phyloP scores from a whole-genome alignment of 2,888 invertebrate genomes.

The Acrobasis repandana region DNA sequence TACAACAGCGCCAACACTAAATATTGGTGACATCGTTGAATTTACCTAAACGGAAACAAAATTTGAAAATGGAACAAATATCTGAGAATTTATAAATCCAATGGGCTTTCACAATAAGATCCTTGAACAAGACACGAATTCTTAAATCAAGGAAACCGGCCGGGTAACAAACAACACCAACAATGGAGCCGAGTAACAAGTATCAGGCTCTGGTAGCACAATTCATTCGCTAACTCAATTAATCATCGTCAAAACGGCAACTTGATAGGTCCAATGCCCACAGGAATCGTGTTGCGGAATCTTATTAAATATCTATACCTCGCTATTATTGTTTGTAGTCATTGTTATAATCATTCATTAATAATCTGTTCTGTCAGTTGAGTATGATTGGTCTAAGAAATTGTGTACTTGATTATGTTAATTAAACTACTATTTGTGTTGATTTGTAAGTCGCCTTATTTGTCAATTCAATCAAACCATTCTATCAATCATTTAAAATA shows the following conservation, averaged over 20 bases:
- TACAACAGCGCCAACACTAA: constrained; percentile 1
- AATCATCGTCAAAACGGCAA: constrained; percentile 71
- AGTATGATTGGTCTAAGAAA: constrained; percentile 24
- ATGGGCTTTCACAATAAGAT: constrained; percentile 8
- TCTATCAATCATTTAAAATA: too few species aligned
- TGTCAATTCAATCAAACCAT: neutral
- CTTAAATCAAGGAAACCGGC: constrained; percentile 21
- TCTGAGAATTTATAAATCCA: neutral
- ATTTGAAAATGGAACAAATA: neutral
- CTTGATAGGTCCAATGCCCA: constrained; percentile 64
- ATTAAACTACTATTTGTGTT: neutral
- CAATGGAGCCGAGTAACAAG: constrained; percentile 48
- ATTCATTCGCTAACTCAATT: constrained; percentile 57
- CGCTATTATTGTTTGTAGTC: constrained; percentile 66
- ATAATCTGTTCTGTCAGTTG: constrained; percentile 68
- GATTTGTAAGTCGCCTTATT: neutral
- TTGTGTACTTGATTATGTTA: neutral
- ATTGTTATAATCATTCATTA: constrained; percentile 73
- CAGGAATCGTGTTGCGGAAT: constrained; percentile 72
- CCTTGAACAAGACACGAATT: constrained; percentile 25
- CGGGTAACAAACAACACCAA: constrained; percentile 28
- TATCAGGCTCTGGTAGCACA: constrained; percentile 47
- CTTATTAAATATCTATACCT: constrained; percentile 69
- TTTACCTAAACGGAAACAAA: neutral
- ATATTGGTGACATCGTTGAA: neutral